Percentiles rank a stretch among this genome's conserved stretches.
These are phyloP conservation scores for Cirrhinus molitorella DNA, from an alignment of 2,797 vertebrate species.

Conservation along the genomic window DNA sequence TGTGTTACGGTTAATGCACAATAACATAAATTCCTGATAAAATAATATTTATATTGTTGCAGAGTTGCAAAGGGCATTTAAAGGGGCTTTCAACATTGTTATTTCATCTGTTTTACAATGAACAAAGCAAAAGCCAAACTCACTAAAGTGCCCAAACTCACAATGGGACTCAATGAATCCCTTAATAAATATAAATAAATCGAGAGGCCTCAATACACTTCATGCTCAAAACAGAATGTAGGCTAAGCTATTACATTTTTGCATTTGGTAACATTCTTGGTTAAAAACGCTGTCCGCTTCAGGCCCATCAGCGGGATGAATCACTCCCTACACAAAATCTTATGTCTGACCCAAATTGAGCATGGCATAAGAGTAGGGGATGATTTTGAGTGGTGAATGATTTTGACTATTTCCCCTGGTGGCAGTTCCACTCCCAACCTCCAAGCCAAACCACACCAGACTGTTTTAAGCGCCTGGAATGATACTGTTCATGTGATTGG, in stretches of 20 bases:
- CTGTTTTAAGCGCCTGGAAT: constrained; percentile 24
- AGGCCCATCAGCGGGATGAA: constrained; percentile 5
- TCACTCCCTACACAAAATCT: neutral
- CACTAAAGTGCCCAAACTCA: neutral
- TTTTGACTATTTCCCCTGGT: constrained; percentile 18
- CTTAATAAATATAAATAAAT: neutral
- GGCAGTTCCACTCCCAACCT: constrained; percentile 3
- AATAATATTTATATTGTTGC: neutral
- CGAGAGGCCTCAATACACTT: neutral
- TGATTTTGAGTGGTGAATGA: constrained; percentile 35
- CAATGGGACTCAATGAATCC: neutral
- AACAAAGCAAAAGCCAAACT: neutral
- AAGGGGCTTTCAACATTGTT: neutral
- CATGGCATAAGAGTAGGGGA: constrained; percentile 9
- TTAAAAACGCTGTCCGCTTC: neutral
- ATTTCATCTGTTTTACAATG: too few species aligned
- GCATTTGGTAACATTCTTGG: neutral
- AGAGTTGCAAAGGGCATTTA: neutral
- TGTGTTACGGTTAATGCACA: neutral
- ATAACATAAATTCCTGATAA: neutral
- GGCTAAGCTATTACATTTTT: neutral
- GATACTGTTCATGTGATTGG: constrained; percentile 33
- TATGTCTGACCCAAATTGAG: constrained; percentile 14
- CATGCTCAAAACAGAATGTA: neutral
- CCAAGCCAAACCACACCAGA: constrained; percentile 27